phyloP scores from a whole-genome alignment of 2,113 vertebrate species.

The Falcunculus frontatus region DNA sequence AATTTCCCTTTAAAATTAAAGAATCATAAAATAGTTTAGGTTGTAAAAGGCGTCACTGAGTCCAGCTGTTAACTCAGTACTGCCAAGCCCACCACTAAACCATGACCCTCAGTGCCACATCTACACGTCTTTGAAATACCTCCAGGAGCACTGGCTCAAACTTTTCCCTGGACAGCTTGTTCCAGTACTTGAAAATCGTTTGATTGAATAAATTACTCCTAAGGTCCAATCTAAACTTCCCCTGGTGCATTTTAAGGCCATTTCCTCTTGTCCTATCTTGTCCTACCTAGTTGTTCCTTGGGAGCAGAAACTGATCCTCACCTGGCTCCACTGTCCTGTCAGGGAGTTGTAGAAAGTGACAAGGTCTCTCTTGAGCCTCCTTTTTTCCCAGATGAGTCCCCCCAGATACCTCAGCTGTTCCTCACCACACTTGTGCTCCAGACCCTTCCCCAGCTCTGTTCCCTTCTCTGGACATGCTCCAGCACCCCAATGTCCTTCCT shows the following conservation, averaged over 20 bases:
- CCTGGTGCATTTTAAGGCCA: accelerated
- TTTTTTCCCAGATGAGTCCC: not conserved
- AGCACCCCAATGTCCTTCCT: not conserved
- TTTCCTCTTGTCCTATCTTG: not conserved
- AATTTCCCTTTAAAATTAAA: not conserved
- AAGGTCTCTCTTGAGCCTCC: not conserved
- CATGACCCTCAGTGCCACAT: not conserved
- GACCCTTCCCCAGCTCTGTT: not conserved
- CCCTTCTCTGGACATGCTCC: accelerated
- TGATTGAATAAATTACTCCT: not conserved
- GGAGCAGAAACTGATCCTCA: not conserved
- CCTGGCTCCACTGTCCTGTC: accelerated
- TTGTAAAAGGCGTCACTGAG: not conserved
- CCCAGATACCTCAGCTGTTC: not conserved
- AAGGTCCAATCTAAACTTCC: not conserved
- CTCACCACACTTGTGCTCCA: not conserved
- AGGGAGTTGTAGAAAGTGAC: not conserved
- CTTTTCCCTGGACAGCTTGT: not conserved
- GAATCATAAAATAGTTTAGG: not conserved
- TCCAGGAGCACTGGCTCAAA: too few species aligned
- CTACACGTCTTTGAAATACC: accelerated
- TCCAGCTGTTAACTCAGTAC: not conserved
- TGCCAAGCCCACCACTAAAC: not conserved
- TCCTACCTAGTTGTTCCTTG: not conserved
- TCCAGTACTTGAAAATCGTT: not conserved